Evolutionary conservation across 2,113 vertebrate genomes (phyloP), one percentile per base, ranked within the genome.

Genomic region (Rattus norvegicus): DNA sequence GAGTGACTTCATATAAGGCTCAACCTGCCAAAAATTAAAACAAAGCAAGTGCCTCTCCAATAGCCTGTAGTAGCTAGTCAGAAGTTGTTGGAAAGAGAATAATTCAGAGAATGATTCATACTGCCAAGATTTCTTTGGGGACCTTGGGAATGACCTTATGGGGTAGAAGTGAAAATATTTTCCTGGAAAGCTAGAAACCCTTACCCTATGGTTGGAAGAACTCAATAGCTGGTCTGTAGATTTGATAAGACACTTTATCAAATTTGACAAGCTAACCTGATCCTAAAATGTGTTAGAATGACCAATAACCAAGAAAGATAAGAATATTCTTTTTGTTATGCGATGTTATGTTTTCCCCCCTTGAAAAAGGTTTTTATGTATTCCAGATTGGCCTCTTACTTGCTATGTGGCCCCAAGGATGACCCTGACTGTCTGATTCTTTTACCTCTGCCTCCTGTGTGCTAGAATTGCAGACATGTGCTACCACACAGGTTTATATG

Each of bases 181-280:
- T 92, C 47, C 47, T 16, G 63, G 77, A 84, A 91, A 65, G 30
- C 26, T 39, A 56, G 61, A 90, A 43, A 47, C 24, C n/a, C 91
- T 95, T 92, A 79, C 12, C 47, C 63, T 72, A 54, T 56, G 28
- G 22, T 92, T 59, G 24, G 26, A 89, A 97, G 72, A 39, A 67
- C 39, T 83, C 43, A 69, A 13, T 80, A 89, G 72, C 84, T 52
- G 70, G 79, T 73, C 19, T 89, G 11, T 67, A 79, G 17, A 59
- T 87, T 65, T 16, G 43, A 73, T 9, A 2, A 63, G 16, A 84
- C 73, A 54, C 49, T 86, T 73, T 81, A 33, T 92, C 47, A 65
- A 85, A 89, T 95, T 67, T 86, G 85, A 36, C n/a, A 95, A 95
- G 14, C 10, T 30, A 93, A 30, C 33, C 10, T n/a, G 93, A 30